Evolutionary conservation across 35 echinoderm and acorn worm species (phyloP).

Genomic region (Apostichopus parvimensis): DNA sequence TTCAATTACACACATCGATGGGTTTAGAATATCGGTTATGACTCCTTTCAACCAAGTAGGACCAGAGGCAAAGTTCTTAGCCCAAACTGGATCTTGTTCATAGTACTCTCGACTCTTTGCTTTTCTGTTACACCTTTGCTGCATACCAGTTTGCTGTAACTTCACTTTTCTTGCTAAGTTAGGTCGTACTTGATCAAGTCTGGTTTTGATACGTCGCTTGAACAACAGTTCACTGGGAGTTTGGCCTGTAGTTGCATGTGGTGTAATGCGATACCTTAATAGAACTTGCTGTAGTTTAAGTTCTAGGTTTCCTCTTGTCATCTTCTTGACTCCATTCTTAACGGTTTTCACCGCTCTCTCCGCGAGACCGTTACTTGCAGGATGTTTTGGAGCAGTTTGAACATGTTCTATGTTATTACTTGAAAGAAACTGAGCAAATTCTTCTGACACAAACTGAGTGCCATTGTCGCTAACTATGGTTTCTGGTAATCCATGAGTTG

Average conservation of each 20-base stretch:
- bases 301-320: constrained; percentile 45
- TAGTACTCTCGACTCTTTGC: constrained; percentile 37
- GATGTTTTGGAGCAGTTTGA: constrained; percentile 70
- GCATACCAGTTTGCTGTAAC: constrained; percentile 61
- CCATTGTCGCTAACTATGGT: constrained; percentile 77
- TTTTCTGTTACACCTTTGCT: constrained; percentile 18
- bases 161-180: constrained; percentile 49
- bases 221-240: constrained; percentile 69
- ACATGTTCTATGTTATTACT: constrained; percentile 70
- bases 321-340: constrained; percentile 68
- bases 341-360: constrained; percentile 74
- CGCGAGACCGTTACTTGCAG: constrained; percentile 64
- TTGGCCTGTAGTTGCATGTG: constrained; percentile 66
- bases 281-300: constrained; percentile 67
- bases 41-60: constrained; percentile 54
- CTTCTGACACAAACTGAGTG: constrained; percentile 59
- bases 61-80: constrained; percentile 63
- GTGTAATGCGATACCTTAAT: constrained; percentile 62
- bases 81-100: constrained; percentile 52
- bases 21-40: constrained; percentile 31
- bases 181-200: constrained; percentile 61
- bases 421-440: constrained; percentile 59
- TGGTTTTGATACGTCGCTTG: constrained; percentile 53
- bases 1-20: constrained; percentile 41
- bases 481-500: constrained; percentile 70